Evolutionary conservation across 2,797 vertebrate species (phyloP).

Genomic region (Micromesistius poutassou): DNA sequence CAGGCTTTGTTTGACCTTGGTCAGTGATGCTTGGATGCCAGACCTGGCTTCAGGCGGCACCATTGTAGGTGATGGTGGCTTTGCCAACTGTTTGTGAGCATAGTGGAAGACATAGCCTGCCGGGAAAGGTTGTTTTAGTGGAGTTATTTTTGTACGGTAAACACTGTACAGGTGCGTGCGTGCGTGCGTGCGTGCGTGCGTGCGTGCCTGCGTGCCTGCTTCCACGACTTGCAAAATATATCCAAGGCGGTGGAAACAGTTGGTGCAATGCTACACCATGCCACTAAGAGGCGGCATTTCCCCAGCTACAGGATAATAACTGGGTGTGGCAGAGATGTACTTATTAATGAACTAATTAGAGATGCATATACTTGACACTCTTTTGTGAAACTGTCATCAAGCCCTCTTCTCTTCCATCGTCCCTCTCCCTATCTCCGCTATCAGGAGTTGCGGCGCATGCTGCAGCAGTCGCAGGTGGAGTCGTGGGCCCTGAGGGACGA

Average conservation of each 20-base stretch:
- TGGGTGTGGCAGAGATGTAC: background rate
- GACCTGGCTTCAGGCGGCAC: background rate
- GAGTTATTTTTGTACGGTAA: background rate
- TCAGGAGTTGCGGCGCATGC: constrained; percentile 63
- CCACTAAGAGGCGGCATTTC: background rate
- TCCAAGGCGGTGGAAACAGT: background rate
- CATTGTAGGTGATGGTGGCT: background rate
- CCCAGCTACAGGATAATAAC: background rate
- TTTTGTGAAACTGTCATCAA: background rate
- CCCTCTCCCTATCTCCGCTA: background rate
- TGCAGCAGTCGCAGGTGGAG: constrained; percentile 67
- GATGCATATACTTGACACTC: background rate
- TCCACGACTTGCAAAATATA: background rate
- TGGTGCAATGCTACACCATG: background rate
- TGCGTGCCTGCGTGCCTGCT: background rate
- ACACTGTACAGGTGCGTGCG: background rate
- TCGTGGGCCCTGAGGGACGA: constrained; percentile 62
- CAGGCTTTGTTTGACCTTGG: background rate
- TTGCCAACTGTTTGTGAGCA: background rate
- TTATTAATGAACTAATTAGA: background rate
- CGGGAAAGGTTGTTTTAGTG: background rate
- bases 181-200: too few species aligned
- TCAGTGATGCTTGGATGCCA: background rate
- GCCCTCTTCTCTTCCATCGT: background rate
- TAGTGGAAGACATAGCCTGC: background rate